phyloP scores from a whole-genome alignment of 2,113 vertebrate species.

The Tyto alba region DNA sequence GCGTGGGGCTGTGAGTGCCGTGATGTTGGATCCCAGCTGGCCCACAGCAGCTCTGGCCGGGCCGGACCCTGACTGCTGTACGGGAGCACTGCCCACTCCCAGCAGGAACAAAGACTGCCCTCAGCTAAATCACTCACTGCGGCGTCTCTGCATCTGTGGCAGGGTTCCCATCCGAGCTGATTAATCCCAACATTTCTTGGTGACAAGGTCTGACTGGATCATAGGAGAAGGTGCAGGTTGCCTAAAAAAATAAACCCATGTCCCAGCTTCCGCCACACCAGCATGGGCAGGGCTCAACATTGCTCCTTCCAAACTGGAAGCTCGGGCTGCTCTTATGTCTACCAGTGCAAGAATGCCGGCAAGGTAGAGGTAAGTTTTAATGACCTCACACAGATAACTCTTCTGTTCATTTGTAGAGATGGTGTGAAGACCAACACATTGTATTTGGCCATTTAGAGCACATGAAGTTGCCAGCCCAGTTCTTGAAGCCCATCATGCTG shows the following conservation, averaged over 20 bases:
- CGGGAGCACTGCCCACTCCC: rapidly evolving
- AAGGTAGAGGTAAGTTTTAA: not conserved
- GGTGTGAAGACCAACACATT: not conserved
- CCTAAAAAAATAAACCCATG: not conserved
- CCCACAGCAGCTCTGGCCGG: not conserved
- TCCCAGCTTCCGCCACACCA: not conserved
- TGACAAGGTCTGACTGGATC: not conserved
- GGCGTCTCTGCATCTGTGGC: not conserved
- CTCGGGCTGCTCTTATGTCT: not conserved
- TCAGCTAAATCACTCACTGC: not conserved
- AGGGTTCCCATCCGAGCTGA: not conserved
- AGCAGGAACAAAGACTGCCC: not conserved
- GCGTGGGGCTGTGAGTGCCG: rapidly evolving
- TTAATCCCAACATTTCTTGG: not conserved
- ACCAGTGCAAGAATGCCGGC: not conserved
- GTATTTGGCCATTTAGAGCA: not conserved
- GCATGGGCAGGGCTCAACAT: not conserved
- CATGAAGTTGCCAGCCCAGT: not conserved
- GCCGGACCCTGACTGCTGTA: rapidly evolving
- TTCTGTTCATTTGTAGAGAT: not conserved
- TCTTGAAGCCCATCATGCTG: rapidly evolving
- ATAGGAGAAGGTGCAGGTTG: not conserved
- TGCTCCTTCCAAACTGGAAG: not conserved
- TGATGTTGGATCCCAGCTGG: not conserved
- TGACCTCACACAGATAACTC: not conserved